Percentiles rank a stretch among this genome's conserved stretches.
Conservation (phyloP, 2,113 vertebrate species). For the Ailurus styani region DNA sequence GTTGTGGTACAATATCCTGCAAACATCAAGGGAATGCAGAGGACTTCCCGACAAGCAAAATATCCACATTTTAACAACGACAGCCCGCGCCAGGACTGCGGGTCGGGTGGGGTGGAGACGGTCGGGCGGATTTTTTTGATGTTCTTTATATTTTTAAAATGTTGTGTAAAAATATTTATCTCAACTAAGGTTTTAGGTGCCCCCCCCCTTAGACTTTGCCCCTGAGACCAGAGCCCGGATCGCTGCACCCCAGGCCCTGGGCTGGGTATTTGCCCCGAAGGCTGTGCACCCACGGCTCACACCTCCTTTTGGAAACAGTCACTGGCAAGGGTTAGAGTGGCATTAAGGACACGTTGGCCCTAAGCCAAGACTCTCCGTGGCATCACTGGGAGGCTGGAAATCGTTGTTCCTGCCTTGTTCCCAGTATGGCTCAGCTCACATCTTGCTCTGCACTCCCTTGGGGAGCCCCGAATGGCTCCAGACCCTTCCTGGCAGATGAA, state of each 20-base stretch:
- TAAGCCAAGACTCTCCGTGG: not conserved
- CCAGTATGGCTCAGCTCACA: accelerated
- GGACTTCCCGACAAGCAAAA: not conserved
- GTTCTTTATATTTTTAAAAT: not conserved
- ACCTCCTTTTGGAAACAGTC: not conserved
- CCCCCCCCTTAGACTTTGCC: not conserved
- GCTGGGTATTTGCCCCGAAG: not conserved
- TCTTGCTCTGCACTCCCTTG: not conserved
- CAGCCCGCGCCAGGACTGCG: accelerated
- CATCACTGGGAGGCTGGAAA: not conserved
- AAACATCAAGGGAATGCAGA: not conserved
- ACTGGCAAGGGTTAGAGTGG: not conserved
- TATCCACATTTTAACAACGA: not conserved
- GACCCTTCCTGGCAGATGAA: not conserved
- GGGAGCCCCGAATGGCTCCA: not conserved
- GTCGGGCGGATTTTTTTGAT: not conserved
- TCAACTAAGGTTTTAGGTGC: not conserved
- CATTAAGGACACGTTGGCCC: slow-evolving; percentile 2
- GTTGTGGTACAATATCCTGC: accelerated
- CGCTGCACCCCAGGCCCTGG: not conserved
- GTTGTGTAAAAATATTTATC: not conserved
- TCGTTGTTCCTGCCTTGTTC: not conserved
- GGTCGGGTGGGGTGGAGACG: not conserved
- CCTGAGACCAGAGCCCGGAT: not conserved
- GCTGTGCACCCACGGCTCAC: not conserved